Evolutionary conservation across 2,797 vertebrate species (phyloP), one percentile per base, ranked within the genome.

Genomic region (Rhodeus uyekii): DNA sequence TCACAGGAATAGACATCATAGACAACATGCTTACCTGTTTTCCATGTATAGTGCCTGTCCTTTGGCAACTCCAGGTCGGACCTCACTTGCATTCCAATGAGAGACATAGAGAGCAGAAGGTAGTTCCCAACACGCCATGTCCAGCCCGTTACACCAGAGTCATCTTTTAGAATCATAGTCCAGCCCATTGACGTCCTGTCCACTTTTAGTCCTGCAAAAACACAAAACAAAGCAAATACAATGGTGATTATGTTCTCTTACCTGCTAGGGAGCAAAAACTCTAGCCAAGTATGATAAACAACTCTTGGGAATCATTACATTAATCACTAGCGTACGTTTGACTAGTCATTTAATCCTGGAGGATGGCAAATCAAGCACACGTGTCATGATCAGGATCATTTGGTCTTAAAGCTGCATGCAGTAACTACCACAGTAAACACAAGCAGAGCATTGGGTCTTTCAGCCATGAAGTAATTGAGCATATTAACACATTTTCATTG

Each of bases 91-190:
- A 94, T 88, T 83, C 95, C 89, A 80, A 96, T 87, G 76, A 97
- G 91, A 87, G 90, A 94, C 90, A 96, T 82, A 27, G 96, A 86
- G 82, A 96, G 84, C 79, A 94, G 86, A 76, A 94, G 90, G 87
- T 91, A 93, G 90, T 88, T 93, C 89, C 93, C 91, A 87, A 90
- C 92, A 88, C 92, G 92, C 92, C 92, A 91, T 85, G 92, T 89
- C 94, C 96, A 95, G 83, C 88, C 90, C 92, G 88, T 89, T 90
- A 92, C 92, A 92, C 93, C 91, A 90, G 93, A 93, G 91, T 93
- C 94, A 94, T 95, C 90, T 92, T 94, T 94, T 71, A 95, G 94
- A 96, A 94, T 95, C 98, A 99, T 99, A 96, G 95, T 98, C 97
- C 94, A 95, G 93, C 92, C 88, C 91, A 93, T 94, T 95, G 87